Evolutionary conservation across 92 coral and sea anemone genomes (phyloP).

Genomic region (Micromussa lordhowensis): DNA sequence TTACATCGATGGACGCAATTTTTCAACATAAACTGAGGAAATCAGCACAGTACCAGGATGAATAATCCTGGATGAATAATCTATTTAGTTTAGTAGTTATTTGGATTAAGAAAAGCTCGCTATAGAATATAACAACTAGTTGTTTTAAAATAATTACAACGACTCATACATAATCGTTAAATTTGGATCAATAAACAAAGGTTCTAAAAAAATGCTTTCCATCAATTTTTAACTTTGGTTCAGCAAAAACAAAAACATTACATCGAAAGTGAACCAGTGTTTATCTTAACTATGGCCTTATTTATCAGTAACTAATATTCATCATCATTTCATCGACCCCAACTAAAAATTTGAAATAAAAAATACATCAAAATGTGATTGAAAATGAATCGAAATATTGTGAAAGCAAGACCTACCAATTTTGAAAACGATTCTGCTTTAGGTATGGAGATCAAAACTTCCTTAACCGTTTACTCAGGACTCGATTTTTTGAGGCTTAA

Average conservation of each 20-base stretch:
- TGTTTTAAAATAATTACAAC: neutral
- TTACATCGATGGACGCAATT: neutral
- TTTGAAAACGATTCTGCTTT: neutral
- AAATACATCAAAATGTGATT: neutral
- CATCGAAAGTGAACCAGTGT: neutral
- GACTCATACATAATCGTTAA: neutral
- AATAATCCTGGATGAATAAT: neutral
- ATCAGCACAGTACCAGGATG: too few relatives aligned
- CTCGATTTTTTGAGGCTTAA: neutral
- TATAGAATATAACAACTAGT: neutral
- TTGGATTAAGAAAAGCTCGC: neutral
- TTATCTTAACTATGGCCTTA: neutral
- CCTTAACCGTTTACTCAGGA: neutral
- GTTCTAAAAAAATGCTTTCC: neutral
- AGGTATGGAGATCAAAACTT: neutral
- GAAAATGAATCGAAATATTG: neutral
- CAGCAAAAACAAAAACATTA: neutral
- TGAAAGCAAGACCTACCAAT: neutral
- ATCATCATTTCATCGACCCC: neutral
- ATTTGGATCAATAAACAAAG: neutral
- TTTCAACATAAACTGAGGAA: neutral
- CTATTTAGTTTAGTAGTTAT: neutral
- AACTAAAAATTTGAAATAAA: neutral
- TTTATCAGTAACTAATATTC: neutral
- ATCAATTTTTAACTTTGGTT: neutral